Evolutionary conservation across 92 coral and sea anemone species (phyloP).

Genomic region (Pocillopora grandis): DNA sequence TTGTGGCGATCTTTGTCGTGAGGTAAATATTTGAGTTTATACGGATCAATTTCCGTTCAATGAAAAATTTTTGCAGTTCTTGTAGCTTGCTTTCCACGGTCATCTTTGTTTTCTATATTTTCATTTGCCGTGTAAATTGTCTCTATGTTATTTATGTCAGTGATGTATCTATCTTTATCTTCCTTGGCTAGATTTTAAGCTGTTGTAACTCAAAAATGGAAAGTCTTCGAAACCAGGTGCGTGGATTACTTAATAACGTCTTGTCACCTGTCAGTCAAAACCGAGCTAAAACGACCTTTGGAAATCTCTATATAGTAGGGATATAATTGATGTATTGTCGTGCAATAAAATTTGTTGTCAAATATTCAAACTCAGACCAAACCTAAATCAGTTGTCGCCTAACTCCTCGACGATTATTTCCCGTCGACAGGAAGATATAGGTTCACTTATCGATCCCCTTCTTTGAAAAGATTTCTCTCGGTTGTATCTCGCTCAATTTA

Average conservation of each 20-base stretch:
- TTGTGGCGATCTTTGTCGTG: slow-evolving; percentile 95
- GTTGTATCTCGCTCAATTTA: neutral
- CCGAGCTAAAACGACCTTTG: neutral
- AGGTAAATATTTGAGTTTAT: slow-evolving; percentile 47
- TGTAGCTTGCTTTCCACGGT: neutral
- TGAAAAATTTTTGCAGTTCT: too few relatives aligned
- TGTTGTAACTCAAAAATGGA: slow-evolving; percentile 93
- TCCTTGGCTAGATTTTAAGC: slow-evolving; percentile 67
- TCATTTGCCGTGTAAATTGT: neutral
- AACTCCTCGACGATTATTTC: neutral
- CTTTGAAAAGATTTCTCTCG: neutral
- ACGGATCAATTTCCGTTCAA: too few relatives aligned
- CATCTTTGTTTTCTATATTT: neutral
- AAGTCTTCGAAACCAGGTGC: slow-evolving; percentile 91
- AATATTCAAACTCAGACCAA: neutral
- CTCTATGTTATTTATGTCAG: neutral
- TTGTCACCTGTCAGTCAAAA: slow-evolving; percentile 14
- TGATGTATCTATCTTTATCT: neutral
- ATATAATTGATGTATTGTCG: neutral
- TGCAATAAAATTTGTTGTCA: slow-evolving; percentile 1
- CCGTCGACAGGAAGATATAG: neutral
- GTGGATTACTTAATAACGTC: neutral
- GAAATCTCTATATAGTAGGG: neutral
- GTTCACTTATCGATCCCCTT: neutral
- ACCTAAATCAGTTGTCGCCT: neutral